phyloP scores from a whole-genome alignment of 2,797 vertebrate genomes.

The Thunnus albacares region DNA sequence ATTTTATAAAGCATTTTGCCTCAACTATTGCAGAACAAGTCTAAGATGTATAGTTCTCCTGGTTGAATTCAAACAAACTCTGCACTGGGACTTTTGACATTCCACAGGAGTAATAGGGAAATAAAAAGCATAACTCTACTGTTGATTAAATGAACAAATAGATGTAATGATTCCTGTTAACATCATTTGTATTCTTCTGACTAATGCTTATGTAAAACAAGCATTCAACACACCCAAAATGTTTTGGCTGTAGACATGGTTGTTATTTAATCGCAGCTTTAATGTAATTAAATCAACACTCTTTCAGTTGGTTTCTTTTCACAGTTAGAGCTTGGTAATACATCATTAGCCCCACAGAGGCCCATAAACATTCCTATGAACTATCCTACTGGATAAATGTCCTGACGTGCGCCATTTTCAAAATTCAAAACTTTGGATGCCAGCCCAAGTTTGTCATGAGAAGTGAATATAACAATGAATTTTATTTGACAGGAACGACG shows the following conservation, averaged over 20 bases:
- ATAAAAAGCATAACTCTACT: constrained; percentile 17
- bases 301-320: constrained; percentile 52
- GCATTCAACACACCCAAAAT: constrained; percentile 62
- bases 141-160: constrained; percentile 49
- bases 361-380: constrained; percentile 56
- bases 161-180: constrained; percentile 44
- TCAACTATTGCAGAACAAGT: no score
- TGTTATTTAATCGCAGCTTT: constrained; percentile 61
- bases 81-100: not conserved
- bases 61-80: constrained; percentile 3
- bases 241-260: constrained; percentile 49
- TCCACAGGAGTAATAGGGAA: constrained; percentile 7
- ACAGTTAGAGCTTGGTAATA: constrained; percentile 57
- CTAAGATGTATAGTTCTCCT: not conserved
- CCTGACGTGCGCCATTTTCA: constrained; percentile 40
- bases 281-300: constrained; percentile 71
- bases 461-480: constrained; percentile 14
- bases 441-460: constrained; percentile 17
- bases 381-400: constrained; percentile 53
- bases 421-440: constrained; percentile 44
- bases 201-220: constrained; percentile 67
- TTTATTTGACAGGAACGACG: no score
- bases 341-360: constrained; percentile 49
- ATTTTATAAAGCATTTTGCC: no score
- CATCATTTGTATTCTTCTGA: constrained; percentile 57